Evolutionary conservation across 2,888 invertebrate genomes (phyloP).

Genomic region (Pteria penguin): DNA sequence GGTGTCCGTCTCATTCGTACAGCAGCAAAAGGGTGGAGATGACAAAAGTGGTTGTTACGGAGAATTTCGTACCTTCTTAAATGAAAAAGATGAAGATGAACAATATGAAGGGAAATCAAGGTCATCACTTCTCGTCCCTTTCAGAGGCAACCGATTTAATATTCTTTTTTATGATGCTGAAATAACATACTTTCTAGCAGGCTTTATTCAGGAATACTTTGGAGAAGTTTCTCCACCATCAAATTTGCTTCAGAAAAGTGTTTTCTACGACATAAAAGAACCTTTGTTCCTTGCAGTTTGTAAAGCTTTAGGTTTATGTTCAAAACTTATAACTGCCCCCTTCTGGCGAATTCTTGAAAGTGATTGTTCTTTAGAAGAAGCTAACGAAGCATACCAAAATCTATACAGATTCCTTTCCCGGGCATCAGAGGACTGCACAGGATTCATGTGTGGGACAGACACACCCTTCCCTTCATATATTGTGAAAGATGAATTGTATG

Average conservation of each 20-base stretch:
- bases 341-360: constrained; percentile 43
- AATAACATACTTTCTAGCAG: constrained; percentile 26
- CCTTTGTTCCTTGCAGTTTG: not conserved
- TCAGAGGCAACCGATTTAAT: constrained; percentile 39
- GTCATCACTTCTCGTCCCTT: constrained; percentile 13
- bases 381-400: constrained; percentile 34
- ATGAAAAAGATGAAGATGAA: no score
- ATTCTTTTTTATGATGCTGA: constrained; percentile 39
- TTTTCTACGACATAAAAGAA: constrained; percentile 22
- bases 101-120: no score
- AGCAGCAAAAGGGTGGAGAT: constrained; percentile 40
- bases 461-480: constrained; percentile 34
- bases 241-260: constrained; percentile 8
- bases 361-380: constrained; percentile 36
- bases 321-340: constrained; percentile 42
- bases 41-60: constrained; percentile 42
- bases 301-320: no score
- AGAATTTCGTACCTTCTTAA: constrained; percentile 20
- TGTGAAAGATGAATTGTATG: constrained; percentile 31
- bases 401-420: constrained; percentile 20
- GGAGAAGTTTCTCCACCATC: not conserved
- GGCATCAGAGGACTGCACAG: constrained; percentile 19
- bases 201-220: constrained; percentile 15
- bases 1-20: constrained; percentile 34
- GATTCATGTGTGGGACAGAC: constrained; percentile 22